phyloP scores from a whole-genome alignment of 2,113 vertebrate genomes.

The Lipophrys pholis region DNA sequence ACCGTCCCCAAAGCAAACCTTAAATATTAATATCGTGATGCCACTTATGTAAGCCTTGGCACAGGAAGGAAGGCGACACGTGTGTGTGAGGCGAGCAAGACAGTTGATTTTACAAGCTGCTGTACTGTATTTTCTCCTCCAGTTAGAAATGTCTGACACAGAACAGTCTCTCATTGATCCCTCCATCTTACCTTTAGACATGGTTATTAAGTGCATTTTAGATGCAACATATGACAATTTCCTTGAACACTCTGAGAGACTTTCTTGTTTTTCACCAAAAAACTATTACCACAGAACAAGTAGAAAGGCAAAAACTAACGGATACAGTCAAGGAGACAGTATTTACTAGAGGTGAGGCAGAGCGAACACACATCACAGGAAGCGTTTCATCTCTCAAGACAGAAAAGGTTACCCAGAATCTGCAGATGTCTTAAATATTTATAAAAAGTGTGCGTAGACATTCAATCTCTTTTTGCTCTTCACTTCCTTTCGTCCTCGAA shows the following conservation, averaged over 20 bases:
- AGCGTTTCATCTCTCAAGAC: constrained; percentile 83
- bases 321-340: constrained; percentile 25
- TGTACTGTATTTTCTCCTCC: constrained; percentile 23
- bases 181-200: not conserved
- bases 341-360: constrained; percentile 63
- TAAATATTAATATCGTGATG: constrained; percentile 77
- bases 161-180: not conserved
- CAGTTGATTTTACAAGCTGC: constrained; percentile 37
- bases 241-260: not conserved
- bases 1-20: constrained; percentile 68
- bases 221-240: not conserved
- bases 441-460: constrained; percentile 90
- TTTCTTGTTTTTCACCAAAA: not conserved
- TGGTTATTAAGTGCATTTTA: not conserved
- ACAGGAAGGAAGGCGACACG: constrained; percentile 37
- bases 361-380: constrained; percentile 80
- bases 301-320: constrained; percentile 3
- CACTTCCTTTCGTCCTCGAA: constrained; percentile 80
- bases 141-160: constrained; percentile 30
- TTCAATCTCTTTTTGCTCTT: constrained; percentile 83
- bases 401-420: constrained; percentile 87
- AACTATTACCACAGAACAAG: not conserved
- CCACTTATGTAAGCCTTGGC: constrained; percentile 73
- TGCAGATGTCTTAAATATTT: constrained; percentile 94
- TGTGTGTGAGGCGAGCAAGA: constrained; percentile 22